phyloP scores from a whole-genome alignment of 2,797 vertebrate genomes.

The Oreortyx pictus region DNA sequence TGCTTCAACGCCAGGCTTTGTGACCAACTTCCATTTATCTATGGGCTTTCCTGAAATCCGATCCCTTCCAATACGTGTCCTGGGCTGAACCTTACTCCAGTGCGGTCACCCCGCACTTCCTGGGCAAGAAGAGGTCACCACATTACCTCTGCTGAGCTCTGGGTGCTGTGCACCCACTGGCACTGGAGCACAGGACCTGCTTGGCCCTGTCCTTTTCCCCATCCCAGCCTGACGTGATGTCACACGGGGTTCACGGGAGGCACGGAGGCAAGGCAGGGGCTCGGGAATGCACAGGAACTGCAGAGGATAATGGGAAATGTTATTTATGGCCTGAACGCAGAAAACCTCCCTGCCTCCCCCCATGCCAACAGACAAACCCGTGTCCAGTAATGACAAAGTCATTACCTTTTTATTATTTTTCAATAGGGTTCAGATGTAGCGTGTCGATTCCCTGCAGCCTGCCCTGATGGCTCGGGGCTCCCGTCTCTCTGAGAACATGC shows the following conservation, averaged over 20 bases:
- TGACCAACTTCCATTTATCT: neutral
- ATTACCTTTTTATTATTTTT: constrained; percentile 85
- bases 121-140: neutral
- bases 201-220: neutral
- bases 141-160: neutral
- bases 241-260: neutral
- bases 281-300: constrained; percentile 35
- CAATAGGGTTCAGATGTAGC: constrained; percentile 79
- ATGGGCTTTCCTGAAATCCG: neutral
- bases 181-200: neutral
- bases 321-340: constrained; percentile 77
- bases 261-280: neutral
- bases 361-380: constrained; percentile 73
- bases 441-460: constrained; percentile 35
- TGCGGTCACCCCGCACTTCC: neutral
- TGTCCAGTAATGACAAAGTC: constrained; percentile 84
- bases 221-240: neutral
- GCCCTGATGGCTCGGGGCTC: constrained; percentile 24
- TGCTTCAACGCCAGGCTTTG: neutral
- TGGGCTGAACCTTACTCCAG: neutral
- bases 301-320: constrained; percentile 74
- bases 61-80: neutral
- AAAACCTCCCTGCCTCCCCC: constrained; percentile 65
- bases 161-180: neutral
- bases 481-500: neutral